A percentile compares a stretch with the other conserved stretches of the same genome.
Conservation (phyloP, 2,888 invertebrate genomes). For the Eupsilia transversa region DNA sequence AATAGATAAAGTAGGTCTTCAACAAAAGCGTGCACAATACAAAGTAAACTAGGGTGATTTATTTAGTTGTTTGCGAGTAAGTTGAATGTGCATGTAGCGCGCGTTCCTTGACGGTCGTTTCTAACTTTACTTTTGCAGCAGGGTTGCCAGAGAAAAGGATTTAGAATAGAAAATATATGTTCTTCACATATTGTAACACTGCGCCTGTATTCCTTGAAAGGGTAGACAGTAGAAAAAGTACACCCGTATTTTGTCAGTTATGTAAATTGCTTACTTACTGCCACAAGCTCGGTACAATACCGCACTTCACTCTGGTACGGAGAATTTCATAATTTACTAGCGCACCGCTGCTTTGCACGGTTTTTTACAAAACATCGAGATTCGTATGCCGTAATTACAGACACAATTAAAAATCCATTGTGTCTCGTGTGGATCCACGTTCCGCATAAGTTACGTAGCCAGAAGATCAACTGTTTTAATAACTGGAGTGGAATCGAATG, state of each 20-base stretch:
- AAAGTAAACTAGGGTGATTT: constrained; percentile 35
- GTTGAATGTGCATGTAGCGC: constrained; percentile 33
- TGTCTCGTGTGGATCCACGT: too few relatives aligned
- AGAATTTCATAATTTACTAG: not conserved
- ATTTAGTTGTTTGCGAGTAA: constrained; percentile 34
- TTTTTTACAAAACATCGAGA: not conserved
- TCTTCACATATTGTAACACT: not conserved
- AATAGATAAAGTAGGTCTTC: constrained; percentile 19
- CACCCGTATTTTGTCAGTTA: not conserved
- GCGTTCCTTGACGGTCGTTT: constrained; percentile 28
- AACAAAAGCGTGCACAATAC: constrained; percentile 29
- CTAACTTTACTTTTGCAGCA: constrained; percentile 18
- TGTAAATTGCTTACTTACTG: not conserved
- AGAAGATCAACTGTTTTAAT: not conserved
- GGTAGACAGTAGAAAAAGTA: too few relatives aligned
- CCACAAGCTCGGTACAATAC: not conserved
- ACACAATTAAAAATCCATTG: too few relatives aligned
- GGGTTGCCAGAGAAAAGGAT: constrained; percentile 4
- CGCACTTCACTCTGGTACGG: not conserved
- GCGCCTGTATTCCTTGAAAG: too few relatives aligned
- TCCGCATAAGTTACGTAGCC: too few relatives aligned
- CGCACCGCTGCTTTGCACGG: not conserved
- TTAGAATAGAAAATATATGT: not conserved
- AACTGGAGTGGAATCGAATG: not conserved
- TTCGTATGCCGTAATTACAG: too few relatives aligned